Percentiles rank a stretch among this genome's conserved stretches.
These are phyloP conservation scores for Tachycineta bicolor DNA, from an alignment of 2,113 vertebrate genomes.

Conservation along the genomic window DNA sequence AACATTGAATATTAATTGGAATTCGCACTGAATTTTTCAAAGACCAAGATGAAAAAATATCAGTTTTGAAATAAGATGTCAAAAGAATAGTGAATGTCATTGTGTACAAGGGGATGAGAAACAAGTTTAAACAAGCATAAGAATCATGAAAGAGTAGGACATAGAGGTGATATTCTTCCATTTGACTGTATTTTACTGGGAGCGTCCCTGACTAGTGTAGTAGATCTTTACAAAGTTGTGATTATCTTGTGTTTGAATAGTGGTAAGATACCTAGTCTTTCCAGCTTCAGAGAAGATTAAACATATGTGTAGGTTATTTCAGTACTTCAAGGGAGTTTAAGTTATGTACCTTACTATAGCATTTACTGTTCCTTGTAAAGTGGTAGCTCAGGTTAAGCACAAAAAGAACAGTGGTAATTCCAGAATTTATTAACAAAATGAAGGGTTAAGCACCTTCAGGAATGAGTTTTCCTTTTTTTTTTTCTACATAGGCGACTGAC, in stretches of 20 bases:
- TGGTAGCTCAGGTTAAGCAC: neutral
- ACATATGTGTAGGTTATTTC: neutral
- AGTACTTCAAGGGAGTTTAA: neutral
- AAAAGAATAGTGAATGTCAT: neutral
- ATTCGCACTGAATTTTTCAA: neutral
- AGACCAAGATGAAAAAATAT: neutral
- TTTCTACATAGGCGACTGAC: neutral
- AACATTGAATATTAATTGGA: neutral
- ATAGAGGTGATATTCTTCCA: neutral
- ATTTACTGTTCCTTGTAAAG: neutral
- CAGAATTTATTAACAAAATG: neutral
- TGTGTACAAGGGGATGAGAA: neutral
- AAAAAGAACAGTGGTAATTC: neutral
- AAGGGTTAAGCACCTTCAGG: neutral
- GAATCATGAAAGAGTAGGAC: neutral
- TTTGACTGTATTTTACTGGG: neutral
- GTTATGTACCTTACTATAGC: neutral
- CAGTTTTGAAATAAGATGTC: neutral
- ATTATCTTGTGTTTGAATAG: neutral
- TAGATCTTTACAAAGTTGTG: neutral
- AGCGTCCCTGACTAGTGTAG: neutral
- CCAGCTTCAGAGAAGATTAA: neutral
- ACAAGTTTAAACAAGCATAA: neutral
- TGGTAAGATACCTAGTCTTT: neutral
- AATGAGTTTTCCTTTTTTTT: neutral